Evolutionary conservation across 2,888 invertebrate species (phyloP).

Genomic region (Drosophila maculinotata): DNA sequence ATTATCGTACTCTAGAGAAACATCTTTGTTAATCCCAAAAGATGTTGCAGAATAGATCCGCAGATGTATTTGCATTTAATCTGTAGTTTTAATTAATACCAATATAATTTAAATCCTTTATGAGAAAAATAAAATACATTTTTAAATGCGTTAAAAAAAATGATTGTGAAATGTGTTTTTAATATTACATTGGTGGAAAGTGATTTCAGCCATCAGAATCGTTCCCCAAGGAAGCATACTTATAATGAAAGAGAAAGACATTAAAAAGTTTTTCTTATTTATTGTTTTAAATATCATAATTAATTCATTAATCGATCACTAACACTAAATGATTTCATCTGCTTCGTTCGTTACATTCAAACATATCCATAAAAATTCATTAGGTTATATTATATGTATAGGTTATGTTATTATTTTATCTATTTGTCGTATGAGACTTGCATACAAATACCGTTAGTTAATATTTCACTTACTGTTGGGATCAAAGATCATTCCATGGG

Average conservation of each 20-base stretch:
- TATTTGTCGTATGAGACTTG: conserved; percentile 40
- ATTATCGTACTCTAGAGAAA: conserved; percentile 54
- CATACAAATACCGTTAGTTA: conserved; percentile 59
- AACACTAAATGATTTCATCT: conserved; percentile 56
- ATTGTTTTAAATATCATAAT: conserved; percentile 55
- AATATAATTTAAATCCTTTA: conserved; percentile 68
- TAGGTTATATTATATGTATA: conserved; percentile 7
- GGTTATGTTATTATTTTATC: conserved; percentile 42
- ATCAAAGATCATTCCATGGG: conserved; percentile 38
- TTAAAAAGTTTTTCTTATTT: conserved; percentile 47
- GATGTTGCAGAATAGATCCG: conserved; percentile 40
- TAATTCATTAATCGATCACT: conserved; percentile 57
- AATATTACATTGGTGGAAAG: neutral
- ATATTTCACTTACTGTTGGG: conserved; percentile 40
- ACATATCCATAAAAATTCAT: conserved; percentile 28
- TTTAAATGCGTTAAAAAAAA: conserved; percentile 67
- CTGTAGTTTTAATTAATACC: conserved; percentile 69
- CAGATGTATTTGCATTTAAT: conserved; percentile 71
- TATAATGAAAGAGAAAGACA: conserved; percentile 3
- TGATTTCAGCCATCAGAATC: no score
- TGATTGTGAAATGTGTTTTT: conserved; percentile 22
- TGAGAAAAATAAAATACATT: conserved; percentile 64
- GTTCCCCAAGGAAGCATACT: neutral
- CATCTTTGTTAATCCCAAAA: conserved; percentile 51
- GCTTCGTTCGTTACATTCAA: conserved; percentile 23